These are phyloP conservation scores for Campylorhamphus procurvoides DNA, from an alignment of 2,113 vertebrate genomes.

Conservation along the genomic window DNA sequence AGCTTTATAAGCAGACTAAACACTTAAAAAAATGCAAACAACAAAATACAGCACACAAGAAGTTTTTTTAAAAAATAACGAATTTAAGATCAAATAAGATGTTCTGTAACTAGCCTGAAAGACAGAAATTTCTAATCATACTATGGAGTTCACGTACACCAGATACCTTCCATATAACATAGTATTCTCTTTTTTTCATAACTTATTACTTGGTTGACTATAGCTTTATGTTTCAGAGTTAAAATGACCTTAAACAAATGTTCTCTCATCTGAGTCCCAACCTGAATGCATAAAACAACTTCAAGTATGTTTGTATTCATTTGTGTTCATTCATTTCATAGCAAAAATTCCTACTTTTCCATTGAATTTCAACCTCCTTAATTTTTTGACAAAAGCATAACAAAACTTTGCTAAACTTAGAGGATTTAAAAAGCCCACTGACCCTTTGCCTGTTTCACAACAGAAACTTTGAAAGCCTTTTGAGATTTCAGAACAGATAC, in stretches of 20 bases:
- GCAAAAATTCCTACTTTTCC: not conserved
- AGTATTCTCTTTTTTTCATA: not conserved
- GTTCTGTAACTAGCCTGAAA: not conserved
- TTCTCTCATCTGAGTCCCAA: not conserved
- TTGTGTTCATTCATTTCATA: not conserved
- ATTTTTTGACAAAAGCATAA: not conserved
- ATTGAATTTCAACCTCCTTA: not conserved
- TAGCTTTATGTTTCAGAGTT: not conserved
- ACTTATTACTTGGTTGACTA: not conserved
- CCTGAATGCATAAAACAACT: not conserved
- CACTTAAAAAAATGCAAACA: not conserved
- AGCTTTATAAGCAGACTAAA: not conserved
- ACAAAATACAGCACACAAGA: not conserved
- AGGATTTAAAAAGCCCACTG: not conserved
- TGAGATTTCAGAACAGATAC: not conserved
- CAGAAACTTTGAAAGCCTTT: not conserved
- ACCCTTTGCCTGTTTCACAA: too few relatives aligned
- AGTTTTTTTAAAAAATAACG: not conserved
- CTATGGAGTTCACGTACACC: not conserved
- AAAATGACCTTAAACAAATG: not conserved
- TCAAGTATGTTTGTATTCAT: not conserved
- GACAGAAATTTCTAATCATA: not conserved
- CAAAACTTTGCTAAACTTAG: not conserved
- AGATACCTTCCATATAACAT: not conserved
- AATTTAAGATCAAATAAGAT: not conserved